phyloP scores from a whole-genome alignment of 2,113 vertebrate genomes.

The Muscicapa adusta region DNA sequence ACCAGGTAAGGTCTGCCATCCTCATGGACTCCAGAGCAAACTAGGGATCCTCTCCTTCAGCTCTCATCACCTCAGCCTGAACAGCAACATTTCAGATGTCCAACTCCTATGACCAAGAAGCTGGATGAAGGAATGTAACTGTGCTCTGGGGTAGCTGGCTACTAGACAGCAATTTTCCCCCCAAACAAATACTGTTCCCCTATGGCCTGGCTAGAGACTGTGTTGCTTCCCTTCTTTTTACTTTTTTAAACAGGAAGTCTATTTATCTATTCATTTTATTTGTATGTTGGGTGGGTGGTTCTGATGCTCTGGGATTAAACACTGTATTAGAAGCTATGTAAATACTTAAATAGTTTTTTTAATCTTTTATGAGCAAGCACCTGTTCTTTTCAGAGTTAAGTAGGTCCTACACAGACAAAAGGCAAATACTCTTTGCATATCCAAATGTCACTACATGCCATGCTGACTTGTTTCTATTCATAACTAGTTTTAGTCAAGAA shows the following conservation, averaged over 20 bases:
- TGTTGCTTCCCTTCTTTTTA: not conserved
- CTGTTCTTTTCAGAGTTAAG: not conserved
- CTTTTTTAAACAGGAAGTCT: not conserved
- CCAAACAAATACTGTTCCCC: not conserved
- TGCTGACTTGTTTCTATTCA: not conserved
- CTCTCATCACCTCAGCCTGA: not conserved
- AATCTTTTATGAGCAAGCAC: not conserved
- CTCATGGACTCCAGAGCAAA: not conserved
- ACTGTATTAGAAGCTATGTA: not conserved
- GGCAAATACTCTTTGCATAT: not conserved
- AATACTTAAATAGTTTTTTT: not conserved
- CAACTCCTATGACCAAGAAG: not conserved
- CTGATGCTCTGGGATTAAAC: not conserved
- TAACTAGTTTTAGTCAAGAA: not conserved
- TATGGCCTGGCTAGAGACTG: not conserved
- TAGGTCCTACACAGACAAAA: not conserved
- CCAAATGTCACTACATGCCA: not conserved
- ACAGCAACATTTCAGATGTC: not conserved
- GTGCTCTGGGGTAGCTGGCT: not conserved
- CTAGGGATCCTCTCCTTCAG: not conserved
- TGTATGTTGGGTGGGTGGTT: not conserved
- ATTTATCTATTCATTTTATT: not conserved
- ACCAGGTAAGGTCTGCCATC: not conserved
- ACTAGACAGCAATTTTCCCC: not conserved
- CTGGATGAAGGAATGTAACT: not conserved